Percentiles rank a stretch among this genome's conserved stretches.
These are phyloP conservation scores for Phymatocera aterrima DNA, from an alignment of 2,888 invertebrate species.

Conservation along the genomic window DNA sequence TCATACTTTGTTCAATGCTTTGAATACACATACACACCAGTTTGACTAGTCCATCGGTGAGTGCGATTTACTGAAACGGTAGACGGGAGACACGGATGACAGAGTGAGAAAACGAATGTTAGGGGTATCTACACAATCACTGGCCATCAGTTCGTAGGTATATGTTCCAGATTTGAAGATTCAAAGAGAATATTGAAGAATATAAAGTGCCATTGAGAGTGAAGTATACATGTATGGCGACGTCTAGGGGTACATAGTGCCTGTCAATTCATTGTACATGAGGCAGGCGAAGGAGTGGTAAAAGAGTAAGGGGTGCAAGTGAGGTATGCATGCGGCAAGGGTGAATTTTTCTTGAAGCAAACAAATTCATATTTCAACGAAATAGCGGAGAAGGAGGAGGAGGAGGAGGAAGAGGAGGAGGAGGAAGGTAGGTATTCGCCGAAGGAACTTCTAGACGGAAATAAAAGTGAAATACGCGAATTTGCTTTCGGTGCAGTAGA, in stretches of 20 bases:
- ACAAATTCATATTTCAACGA: slow-evolving; percentile 68
- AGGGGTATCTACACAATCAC: no score
- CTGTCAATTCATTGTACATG: slow-evolving; percentile 33
- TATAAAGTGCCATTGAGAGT: slow-evolving; percentile 39
- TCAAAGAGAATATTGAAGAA: slow-evolving; percentile 42
- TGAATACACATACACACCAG: background rate
- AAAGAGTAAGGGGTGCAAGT: background rate
- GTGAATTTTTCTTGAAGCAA: slow-evolving; percentile 55
- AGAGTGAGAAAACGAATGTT: slow-evolving; percentile 43
- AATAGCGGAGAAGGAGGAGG: no score
- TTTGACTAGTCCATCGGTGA: slow-evolving; percentile 2
- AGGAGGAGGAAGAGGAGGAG: slow-evolving; percentile 49
- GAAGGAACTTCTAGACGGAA: slow-evolving; percentile 56
- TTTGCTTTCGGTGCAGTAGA: slow-evolving; percentile 50
- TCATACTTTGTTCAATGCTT: background rate
- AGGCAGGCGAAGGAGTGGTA: background rate
- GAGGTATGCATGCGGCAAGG: slow-evolving; percentile 30
- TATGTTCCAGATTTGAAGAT: slow-evolving; percentile 40
- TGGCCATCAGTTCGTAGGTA: slow-evolving; percentile 38
- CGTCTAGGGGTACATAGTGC: slow-evolving; percentile 37
- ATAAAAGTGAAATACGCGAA: slow-evolving; percentile 68
- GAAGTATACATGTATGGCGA: slow-evolving; percentile 30
- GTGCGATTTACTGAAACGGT: slow-evolving; percentile 47
- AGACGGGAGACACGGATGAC: background rate
- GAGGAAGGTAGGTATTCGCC: slow-evolving; percentile 45